Base-by-base conservation (phyloP, 2,113 vertebrate species). In the Pedetes capensis region DNA sequence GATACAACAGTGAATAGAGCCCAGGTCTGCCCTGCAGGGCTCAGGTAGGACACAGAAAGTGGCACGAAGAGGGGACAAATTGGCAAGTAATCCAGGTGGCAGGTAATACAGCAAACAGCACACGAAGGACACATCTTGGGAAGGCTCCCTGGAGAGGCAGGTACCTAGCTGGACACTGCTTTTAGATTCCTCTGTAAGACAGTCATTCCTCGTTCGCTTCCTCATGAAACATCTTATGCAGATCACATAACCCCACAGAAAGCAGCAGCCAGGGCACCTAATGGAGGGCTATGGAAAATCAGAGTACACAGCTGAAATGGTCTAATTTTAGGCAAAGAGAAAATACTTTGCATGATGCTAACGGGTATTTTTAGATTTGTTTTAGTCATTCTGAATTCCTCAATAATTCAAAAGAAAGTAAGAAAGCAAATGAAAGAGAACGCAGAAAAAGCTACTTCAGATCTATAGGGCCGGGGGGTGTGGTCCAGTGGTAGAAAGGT, bases 311-410 rank as follows among this genome's bases (percentile, higher is more conserved):
- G 82, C 86, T 91, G 85, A 86, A 95, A 96, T 53, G 34, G 59
- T 91, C 93, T 96, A 93, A 96, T 96, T 96, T 96, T 95, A 96
- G 92, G 74, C 92, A 86, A 91, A 96, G 76, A 92, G 86, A 92
- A 94, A 94, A 91, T 37, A 94, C 80, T 79, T 76, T 23, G 55
- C 64, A 69, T 68, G 74, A 72, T 81, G 39, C 81, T 63, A 8
- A 34, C 4, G 17, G 42, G 34, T 96, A 96, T 94, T 93, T 96
- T 97, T 95, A 97, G 91, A 88, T 71, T 55, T 80, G 55, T 66
- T 95, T 94, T 69, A 94, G 90, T 78, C 59, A 94, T 51, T 74
- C 51, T 49, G 44, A 93, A 80, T 59, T 37, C 59, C 63, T 78
- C 64, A 84, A 29, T 14, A 83, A 55, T 78, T 88, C n/a, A 89